Evolutionary conservation across 2,797 vertebrate genomes (phyloP).

Genomic region (Hyperoplus immaculatus): DNA sequence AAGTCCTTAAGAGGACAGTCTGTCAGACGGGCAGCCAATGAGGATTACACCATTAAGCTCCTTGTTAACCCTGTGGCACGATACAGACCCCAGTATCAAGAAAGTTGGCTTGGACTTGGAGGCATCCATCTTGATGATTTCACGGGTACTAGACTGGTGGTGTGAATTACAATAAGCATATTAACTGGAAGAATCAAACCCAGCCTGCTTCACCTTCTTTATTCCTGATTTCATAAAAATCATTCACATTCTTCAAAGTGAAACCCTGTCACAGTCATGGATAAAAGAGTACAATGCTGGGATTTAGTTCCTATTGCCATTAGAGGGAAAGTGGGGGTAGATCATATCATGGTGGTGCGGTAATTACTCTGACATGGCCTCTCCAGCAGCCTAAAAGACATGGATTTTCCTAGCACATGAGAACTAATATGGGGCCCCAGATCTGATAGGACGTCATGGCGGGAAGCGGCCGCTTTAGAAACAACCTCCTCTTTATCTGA

Average conservation of each 20-base stretch:
- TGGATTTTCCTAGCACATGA: constrained; percentile 73
- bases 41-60: constrained; percentile 76
- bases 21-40: constrained; percentile 48
- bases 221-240: constrained; percentile 26
- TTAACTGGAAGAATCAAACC: constrained; percentile 8
- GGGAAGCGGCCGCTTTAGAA: constrained; percentile 60
- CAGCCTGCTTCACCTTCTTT: constrained; percentile 17
- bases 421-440: constrained; percentile 66
- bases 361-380: constrained; percentile 78
- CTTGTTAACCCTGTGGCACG: constrained; percentile 69
- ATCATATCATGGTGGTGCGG: constrained; percentile 67
- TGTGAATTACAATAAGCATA: constrained; percentile 30
- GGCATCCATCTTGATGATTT: constrained; percentile 33
- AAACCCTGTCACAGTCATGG: constrained; percentile 35
- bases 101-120: constrained; percentile 32
- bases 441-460: constrained; percentile 62
- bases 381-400: constrained; percentile 58
- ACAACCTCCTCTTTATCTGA: constrained; percentile 71
- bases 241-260: constrained; percentile 26
- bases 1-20: constrained; percentile 67
- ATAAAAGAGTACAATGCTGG: constrained; percentile 32
- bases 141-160: not conserved
- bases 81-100: constrained; percentile 50
- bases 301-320: constrained; percentile 55
- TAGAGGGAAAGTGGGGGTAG: constrained; percentile 64